These are phyloP conservation scores for Chrysochloris asiatica DNA, from an alignment of 2,113 vertebrate species.

Conservation along the genomic window DNA sequence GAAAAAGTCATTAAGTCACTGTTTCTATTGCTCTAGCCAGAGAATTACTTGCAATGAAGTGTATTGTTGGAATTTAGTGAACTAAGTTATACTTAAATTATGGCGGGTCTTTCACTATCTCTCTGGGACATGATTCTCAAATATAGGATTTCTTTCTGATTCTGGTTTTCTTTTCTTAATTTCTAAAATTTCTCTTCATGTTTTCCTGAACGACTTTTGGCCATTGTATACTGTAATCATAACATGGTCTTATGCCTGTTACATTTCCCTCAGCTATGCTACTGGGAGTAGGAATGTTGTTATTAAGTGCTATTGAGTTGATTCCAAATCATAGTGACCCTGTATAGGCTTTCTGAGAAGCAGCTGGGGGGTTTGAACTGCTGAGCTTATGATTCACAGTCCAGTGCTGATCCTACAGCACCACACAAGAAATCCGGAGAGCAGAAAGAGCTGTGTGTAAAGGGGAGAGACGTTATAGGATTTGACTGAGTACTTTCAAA, in stretches of 20 bases:
- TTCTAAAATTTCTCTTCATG: conserved; percentile 17
- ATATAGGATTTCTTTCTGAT: not conserved
- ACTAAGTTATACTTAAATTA: conserved; percentile 9
- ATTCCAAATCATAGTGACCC: no score
- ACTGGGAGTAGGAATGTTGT: no score
- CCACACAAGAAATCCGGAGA: no score
- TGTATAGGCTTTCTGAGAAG: no score
- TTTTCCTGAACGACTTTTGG: not conserved
- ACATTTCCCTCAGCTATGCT: not conserved
- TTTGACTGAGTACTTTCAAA: not conserved
- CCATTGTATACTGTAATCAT: not conserved
- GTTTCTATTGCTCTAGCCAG: conserved; percentile 24
- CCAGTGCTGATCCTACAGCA: no score
- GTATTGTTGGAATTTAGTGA: not conserved
- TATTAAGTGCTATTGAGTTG: no score
- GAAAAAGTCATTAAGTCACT: conserved; percentile 40
- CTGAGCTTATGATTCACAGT: no score
- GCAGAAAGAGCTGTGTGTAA: no score
- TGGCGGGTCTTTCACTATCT: not conserved
- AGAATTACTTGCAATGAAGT: not conserved
- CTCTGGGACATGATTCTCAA: not conserved
- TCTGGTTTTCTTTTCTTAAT: not conserved
- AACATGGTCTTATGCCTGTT: not conserved
- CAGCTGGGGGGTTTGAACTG: no score
- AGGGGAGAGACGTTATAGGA: not conserved